Percentiles rank a stretch among this genome's conserved stretches.
phyloP scores from a whole-genome alignment of 1,140 invertebrate genomes.

The Drosophila bifasciata region DNA sequence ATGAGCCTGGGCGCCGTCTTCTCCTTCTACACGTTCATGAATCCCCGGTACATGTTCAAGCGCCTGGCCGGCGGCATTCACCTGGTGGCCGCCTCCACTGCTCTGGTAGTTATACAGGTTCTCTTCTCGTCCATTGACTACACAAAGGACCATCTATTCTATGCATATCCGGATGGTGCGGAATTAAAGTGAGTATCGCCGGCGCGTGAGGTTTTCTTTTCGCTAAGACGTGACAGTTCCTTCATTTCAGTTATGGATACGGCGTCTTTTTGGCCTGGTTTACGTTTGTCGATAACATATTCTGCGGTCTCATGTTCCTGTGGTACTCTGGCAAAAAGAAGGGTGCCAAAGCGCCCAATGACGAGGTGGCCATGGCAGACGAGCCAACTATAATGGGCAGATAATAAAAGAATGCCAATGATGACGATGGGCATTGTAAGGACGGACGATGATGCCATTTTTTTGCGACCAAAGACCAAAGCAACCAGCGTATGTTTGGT shows the following conservation, averaged over 20 bases:
- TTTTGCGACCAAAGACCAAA: conserved; percentile 69
- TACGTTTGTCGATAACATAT: conserved; percentile 89
- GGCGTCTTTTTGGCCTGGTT: conserved; percentile 93
- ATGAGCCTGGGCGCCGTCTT: conserved; percentile 93
- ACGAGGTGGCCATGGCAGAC: conserved; percentile 92
- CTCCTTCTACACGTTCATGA: conserved; percentile 93
- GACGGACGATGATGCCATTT: neutral
- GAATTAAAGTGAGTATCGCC: conserved; percentile 85
- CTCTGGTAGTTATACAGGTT: conserved; percentile 92
- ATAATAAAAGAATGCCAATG: conserved; percentile 82
- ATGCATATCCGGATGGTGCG: conserved; percentile 89
- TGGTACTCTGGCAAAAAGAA: conserved; percentile 93
- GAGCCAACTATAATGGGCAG: conserved; percentile 93
- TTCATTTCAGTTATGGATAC: conserved; percentile 86
- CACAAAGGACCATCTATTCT: conserved; percentile 88
- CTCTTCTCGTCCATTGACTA: conserved; percentile 89
- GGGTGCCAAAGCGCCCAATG: conserved; percentile 90
- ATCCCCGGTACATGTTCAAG: conserved; percentile 95
- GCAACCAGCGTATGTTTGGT: conserved; percentile 27
- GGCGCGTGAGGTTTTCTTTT: neutral
- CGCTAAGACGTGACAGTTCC: neutral
- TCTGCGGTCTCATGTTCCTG: conserved; percentile 90
- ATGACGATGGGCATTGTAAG: neutral
- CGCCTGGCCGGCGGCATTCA: conserved; percentile 93
- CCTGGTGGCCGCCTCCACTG: conserved; percentile 89